Evolutionary conservation across 2,888 invertebrate genomes (phyloP).

Genomic region (Callyntrura guangdongensis): DNA sequence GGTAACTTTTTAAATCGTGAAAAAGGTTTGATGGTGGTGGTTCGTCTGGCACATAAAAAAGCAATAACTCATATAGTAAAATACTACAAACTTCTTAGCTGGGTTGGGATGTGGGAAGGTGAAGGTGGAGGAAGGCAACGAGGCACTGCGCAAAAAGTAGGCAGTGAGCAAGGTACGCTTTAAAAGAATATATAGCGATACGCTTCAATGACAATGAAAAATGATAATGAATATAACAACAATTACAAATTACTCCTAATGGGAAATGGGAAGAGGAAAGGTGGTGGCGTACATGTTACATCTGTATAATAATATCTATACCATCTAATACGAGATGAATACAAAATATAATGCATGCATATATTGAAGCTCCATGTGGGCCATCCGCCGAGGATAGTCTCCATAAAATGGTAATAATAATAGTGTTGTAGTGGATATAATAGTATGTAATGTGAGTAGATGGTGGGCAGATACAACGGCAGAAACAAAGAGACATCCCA

Average conservation of each 20-base stretch:
- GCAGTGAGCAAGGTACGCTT: not conserved
- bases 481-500: too few species aligned
- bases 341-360: not conserved
- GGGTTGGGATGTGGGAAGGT: constrained; percentile 35
- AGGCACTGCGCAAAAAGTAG: not conserved
- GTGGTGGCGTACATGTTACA: too few species aligned
- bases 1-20: not conserved
- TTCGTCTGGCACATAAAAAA: not conserved
- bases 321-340: not conserved
- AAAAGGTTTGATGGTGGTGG: not conserved
- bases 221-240: constrained; percentile 52
- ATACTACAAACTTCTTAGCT: not conserved
- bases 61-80: not conserved
- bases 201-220: constrained; percentile 54
- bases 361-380: not conserved
- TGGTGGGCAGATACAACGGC: too few species aligned
- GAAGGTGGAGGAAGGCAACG: constrained; percentile 32
- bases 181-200: not conserved
- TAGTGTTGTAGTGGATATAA: too few species aligned
- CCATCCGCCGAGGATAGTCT: too few species aligned
- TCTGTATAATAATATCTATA: too few species aligned
- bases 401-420: too few species aligned
- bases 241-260: constrained; percentile 47
- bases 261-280: constrained; percentile 34
- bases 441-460: too few species aligned